Conservation (phyloP, 1,140 invertebrate genomes). For the Littorina saxatilis region DNA sequence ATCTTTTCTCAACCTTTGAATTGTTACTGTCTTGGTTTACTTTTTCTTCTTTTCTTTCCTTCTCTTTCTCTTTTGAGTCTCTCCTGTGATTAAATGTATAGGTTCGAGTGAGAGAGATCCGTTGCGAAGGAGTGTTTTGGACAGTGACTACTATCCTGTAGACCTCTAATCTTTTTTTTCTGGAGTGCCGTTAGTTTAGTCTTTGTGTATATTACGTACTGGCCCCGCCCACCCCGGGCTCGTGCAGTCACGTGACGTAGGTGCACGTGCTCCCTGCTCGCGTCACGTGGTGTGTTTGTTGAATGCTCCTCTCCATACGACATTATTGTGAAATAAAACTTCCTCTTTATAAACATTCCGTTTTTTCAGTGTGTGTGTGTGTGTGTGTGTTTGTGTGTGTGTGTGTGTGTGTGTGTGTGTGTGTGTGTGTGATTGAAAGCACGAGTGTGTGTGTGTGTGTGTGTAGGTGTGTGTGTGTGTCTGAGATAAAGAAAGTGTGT, state of each 20-base stretch:
- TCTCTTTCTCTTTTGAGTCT: neutral
- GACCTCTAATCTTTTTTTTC: neutral
- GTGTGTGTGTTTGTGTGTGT: neutral
- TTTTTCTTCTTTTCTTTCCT: neutral
- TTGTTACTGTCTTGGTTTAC: neutral
- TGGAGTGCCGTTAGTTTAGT: constrained; percentile 7
- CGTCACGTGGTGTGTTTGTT: constrained; percentile 31
- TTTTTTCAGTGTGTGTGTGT: constrained; percentile 2
- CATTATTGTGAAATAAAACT: constrained; percentile 39
- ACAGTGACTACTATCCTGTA: constrained; percentile 12
- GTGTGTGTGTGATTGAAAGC: neutral
- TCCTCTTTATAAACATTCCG: constrained; percentile 28
- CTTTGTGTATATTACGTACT: neutral
- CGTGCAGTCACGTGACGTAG: constrained; percentile 31
- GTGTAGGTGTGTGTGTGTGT: neutral
- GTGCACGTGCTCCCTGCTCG: constrained; percentile 15
- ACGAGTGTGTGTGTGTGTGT: neutral
- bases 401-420: neutral
- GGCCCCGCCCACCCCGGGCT: neutral
- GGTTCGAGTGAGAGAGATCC: neutral
- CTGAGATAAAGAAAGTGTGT: no score
- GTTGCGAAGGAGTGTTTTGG: constrained; percentile 22
- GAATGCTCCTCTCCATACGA: constrained; percentile 28
- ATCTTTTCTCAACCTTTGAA: neutral
- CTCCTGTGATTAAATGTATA: neutral